These are phyloP conservation scores for Eurystomus glaucurus DNA, from an alignment of 2,797 vertebrate genomes.

Conservation along the genomic window DNA sequence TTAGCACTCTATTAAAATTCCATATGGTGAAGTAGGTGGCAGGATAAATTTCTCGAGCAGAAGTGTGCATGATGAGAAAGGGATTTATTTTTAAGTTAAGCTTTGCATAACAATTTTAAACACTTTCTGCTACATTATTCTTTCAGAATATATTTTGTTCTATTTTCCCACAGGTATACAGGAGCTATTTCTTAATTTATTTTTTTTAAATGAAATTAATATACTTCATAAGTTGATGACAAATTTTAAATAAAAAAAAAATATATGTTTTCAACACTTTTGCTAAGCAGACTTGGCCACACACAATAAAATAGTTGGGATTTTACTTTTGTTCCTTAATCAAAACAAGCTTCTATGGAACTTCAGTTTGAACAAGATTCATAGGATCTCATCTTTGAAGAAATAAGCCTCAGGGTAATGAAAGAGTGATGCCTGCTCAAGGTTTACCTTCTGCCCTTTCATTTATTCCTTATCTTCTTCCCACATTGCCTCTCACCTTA, in stretches of 20 bases:
- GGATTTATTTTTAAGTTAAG: background rate
- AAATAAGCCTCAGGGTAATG: background rate
- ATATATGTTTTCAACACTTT: background rate
- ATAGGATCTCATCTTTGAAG: background rate
- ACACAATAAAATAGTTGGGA: background rate
- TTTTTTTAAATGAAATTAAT: background rate
- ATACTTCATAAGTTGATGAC: background rate
- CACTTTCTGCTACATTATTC: background rate
- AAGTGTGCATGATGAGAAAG: background rate
- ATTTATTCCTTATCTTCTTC: background rate
- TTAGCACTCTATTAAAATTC: background rate
- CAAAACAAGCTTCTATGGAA: background rate
- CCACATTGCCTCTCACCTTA: background rate
- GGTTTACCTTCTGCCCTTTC: background rate
- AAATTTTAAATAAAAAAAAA: background rate
- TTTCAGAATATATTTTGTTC: background rate
- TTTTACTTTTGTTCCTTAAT: background rate
- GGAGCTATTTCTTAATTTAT: background rate
- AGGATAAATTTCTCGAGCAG: slow-evolving; percentile 52
- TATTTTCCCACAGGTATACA: background rate
- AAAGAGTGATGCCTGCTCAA: background rate
- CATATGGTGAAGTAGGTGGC: slow-evolving; percentile 27
- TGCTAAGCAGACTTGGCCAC: background rate
- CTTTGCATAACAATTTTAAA: slow-evolving; percentile 3
- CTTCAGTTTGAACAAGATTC: background rate